Evolutionary conservation across 2,113 vertebrate species (phyloP), one percentile per base, ranked within the genome.

Genomic region (Oncorhynchus nerka): DNA sequence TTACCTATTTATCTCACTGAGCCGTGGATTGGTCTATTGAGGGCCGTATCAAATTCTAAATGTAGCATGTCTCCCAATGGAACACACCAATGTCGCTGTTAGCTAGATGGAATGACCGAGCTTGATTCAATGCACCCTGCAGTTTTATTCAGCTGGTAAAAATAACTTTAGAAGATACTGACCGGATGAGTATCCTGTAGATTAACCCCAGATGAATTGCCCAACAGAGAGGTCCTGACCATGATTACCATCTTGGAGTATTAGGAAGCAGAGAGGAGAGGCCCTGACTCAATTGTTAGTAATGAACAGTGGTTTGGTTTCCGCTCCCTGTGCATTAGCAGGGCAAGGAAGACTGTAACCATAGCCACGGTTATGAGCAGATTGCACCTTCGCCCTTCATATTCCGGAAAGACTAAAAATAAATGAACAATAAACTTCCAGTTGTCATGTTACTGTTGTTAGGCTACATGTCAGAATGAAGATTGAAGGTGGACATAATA

Each of bases 231-330:
- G 61, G 57, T 48, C 48, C 48, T 26, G 66, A 48, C 67, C 62
- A 68, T 65, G 80, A 78, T 55, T 34, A 51, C 49, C 65, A 49
- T 75, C 68, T 76, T 73, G 22, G 68, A 69, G 26, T 69, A 80
- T 77, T 67, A 78, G 72, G 39, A 73, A 49, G 57, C 24, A 26
- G 24, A 62, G 20, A 62, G 19, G 70, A 61, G 68, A 45, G 24
- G 20, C 11, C 70, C 51, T 76, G 62, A 72, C 70, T 72, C 69
- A 68, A 71, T 78, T 72, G 39, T 24, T 24, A 16, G 5, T 78
- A 82, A 82, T 81, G 72, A 82, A 61, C 24, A 55, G 5, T 20
- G 34, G 8, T 65, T 39, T 34, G 28, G 55, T 26, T 59, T 68
- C 74, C 51, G 19, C 77, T 79, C 55, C 68, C 16, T n/a, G 59